These are phyloP conservation scores for Hermetia illucens DNA, from an alignment of 1,140 invertebrate species.

Conservation along the genomic window DNA sequence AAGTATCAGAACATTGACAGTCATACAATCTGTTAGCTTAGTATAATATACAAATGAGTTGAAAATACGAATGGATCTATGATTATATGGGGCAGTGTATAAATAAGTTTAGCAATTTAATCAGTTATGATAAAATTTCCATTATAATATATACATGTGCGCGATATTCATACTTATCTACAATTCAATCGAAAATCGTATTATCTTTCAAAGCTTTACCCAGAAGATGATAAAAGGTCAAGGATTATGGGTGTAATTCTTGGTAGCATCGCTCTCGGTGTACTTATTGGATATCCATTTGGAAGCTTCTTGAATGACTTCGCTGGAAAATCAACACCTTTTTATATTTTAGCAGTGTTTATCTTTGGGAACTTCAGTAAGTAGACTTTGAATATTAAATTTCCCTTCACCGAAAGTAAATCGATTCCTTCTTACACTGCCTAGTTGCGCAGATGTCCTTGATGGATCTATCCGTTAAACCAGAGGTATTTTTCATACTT, in stretches of 20 bases:
- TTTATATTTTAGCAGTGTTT: conserved; percentile 48
- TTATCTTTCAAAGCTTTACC: conserved; percentile 16
- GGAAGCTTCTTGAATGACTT: conserved; percentile 62
- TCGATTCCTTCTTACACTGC: neutral
- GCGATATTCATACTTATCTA: neutral
- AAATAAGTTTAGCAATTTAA: too few species aligned
- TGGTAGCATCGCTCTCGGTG: conserved; percentile 65
- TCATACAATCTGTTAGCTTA: too few species aligned
- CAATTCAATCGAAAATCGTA: neutral
- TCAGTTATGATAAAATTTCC: too few species aligned
- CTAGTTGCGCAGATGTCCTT: conserved; percentile 19
- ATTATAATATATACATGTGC: neutral
- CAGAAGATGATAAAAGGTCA: conserved; percentile 36
- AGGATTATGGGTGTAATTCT: conserved; percentile 61
- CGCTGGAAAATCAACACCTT: conserved; percentile 57
- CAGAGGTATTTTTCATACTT: conserved; percentile 12
- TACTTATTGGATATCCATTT: conserved; percentile 64
- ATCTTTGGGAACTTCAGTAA: conserved; percentile 42
- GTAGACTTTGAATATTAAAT: conserved; percentile 6
- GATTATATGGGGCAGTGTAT: too few species aligned
- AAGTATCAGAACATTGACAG: too few species aligned
- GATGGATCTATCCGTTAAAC: conserved; percentile 22
- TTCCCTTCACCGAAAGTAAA: conserved; percentile 3
- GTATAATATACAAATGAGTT: too few species aligned
- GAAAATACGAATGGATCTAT: too few species aligned